Percentiles rank a stretch among this genome's conserved stretches.
Conservation (phyloP, 1,140 invertebrate species). For the Neodiprion pinetum region DNA sequence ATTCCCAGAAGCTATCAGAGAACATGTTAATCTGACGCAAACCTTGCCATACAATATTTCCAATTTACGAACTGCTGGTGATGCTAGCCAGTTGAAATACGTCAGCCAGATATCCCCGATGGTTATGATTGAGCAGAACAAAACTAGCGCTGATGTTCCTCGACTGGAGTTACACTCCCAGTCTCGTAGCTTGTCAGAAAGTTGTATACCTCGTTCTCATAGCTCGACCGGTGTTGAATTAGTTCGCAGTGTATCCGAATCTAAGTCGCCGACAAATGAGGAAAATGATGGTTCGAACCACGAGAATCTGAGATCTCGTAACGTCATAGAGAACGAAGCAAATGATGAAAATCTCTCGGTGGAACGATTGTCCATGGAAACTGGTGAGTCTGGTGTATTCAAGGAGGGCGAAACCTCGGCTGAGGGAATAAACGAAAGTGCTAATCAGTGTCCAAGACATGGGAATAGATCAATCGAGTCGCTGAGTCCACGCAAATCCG, state of each 20-base stretch:
- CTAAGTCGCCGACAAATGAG: constrained; percentile 17
- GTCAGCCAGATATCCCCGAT: constrained; percentile 23
- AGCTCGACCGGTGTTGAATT: constrained; percentile 16
- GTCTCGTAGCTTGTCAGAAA: constrained; percentile 31
- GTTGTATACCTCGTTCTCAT: constrained; percentile 10
- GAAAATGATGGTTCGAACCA: constrained; percentile 8
- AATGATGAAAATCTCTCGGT: background rate
- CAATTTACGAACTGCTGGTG: constrained; percentile 35
- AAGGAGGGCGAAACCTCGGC: no score
- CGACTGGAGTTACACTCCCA: constrained; percentile 39
- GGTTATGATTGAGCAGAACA: constrained; percentile 32
- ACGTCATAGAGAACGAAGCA: background rate
- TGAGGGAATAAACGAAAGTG: background rate
- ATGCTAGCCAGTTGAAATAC: constrained; percentile 20
- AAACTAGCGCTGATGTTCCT: constrained; percentile 36
- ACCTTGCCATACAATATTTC: constrained; percentile 42
- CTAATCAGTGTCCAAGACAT: background rate
- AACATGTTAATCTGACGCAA: constrained; percentile 30
- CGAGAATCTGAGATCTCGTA: background rate
- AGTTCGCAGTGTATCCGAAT: constrained; percentile 16
- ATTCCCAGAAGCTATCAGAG: constrained; percentile 49
- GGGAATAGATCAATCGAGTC: background rate
- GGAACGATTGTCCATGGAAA: background rate
- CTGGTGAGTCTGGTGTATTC: background rate
- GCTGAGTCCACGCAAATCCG: background rate